Evolutionary conservation across 2,797 vertebrate species (phyloP).

Genomic region (Scyliorhinus canicula): DNA sequence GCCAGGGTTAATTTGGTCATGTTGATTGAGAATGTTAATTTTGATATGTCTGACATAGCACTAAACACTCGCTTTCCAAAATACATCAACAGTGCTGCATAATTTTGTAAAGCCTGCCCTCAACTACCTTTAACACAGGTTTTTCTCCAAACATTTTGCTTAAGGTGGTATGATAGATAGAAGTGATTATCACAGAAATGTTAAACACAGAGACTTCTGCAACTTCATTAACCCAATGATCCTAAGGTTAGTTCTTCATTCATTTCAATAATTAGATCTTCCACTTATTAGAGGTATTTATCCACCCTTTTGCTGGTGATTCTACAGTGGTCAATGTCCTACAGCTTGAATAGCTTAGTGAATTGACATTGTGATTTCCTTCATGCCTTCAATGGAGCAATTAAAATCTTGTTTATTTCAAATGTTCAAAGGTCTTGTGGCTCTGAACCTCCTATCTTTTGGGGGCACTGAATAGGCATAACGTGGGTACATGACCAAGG

Average conservation of each 20-base stretch:
- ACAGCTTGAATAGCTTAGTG: not conserved
- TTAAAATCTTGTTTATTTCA: not conserved
- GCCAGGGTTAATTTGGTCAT: not conserved
- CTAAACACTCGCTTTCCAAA: not conserved
- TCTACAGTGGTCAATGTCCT: not conserved
- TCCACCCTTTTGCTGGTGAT: not conserved
- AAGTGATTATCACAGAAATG: not conserved
- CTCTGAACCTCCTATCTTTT: not conserved
- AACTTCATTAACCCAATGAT: not conserved
- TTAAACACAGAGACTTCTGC: not conserved
- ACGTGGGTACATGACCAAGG: not conserved
- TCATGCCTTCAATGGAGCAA: not conserved
- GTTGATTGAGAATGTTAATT: not conserved
- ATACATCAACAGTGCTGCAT: not conserved
- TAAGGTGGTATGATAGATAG: not conserved
- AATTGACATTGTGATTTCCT: not conserved
- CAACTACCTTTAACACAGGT: not conserved
- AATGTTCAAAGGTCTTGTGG: not conserved
- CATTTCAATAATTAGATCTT: not conserved
- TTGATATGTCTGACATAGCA: not conserved
- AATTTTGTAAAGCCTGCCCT: not conserved
- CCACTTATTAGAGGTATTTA: not conserved
- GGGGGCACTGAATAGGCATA: not conserved
- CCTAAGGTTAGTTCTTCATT: not conserved
- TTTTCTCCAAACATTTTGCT: not conserved